Percentiles rank a stretch among this genome's conserved stretches.
Conservation (phyloP, 2,888 invertebrate species). For the Megamerina dolium region DNA sequence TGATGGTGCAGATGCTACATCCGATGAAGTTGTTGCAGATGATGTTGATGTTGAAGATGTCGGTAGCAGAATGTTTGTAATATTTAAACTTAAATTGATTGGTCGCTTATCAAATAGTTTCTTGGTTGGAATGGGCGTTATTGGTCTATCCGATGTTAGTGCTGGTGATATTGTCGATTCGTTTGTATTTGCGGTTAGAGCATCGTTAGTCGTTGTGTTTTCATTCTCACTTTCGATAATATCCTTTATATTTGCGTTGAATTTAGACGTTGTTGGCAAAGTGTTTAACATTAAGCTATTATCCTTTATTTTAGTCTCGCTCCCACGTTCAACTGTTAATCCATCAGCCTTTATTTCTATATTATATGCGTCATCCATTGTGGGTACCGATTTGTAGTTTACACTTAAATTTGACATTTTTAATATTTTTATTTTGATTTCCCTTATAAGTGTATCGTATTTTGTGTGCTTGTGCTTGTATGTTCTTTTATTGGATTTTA, state of each 20-base stretch:
- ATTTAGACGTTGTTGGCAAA: not conserved
- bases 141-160: constrained; percentile 1
- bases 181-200: not conserved
- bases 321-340: no score
- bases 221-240: no score
- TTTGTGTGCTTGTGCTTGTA: no score
- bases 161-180: not conserved
- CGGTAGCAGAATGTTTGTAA: constrained; percentile 5
- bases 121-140: constrained; percentile 3
- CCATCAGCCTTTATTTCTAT: no score
- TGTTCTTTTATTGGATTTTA: no score
- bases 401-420: constrained; percentile 4
- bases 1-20: constrained; percentile 21
- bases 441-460: no score
- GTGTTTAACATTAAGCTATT: no score
- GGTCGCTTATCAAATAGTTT: constrained; percentile 16
- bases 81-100: constrained; percentile 17
- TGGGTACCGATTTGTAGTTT: constrained; percentile 2
- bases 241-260: no score
- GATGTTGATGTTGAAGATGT: constrained; percentile 3
- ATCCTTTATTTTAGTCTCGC: not conserved
- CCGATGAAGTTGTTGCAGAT: constrained; percentile 15
- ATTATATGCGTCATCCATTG: no score
- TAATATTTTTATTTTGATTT: no score
- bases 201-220: not conserved